Evolutionary conservation across 2,797 vertebrate species (phyloP).

Genomic region (Neosilurus hyrtlii): DNA sequence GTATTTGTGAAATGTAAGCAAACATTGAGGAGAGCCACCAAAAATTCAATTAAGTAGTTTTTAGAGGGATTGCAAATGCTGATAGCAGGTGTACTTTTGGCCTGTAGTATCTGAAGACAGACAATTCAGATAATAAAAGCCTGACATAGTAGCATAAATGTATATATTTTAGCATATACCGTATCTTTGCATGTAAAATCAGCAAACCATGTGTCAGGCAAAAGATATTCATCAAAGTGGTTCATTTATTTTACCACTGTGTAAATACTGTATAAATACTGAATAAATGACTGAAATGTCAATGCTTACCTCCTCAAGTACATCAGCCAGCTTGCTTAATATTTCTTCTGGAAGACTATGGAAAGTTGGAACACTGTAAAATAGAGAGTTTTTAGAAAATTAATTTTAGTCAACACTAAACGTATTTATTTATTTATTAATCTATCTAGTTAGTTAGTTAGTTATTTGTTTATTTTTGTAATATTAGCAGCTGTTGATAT

Average conservation of each 20-base stretch:
- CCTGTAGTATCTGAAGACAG: not conserved
- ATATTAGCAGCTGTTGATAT: not conserved
- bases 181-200: not conserved
- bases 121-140: constrained; percentile 3
- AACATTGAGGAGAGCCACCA: not conserved
- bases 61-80: not conserved
- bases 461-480: not conserved
- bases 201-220: not conserved
- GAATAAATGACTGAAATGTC: not conserved
- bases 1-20: not conserved
- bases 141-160: not conserved
- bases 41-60: not conserved
- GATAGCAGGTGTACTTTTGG: constrained; percentile 11
- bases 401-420: not conserved
- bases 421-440: not conserved
- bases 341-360: constrained; percentile 91
- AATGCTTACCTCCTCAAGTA: constrained; percentile 88
- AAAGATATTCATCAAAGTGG: not conserved
- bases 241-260: not conserved
- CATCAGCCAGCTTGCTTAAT: constrained; percentile 93
- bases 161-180: not conserved
- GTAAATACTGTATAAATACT: not conserved
- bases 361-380: constrained; percentile 87
- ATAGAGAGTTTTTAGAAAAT: constrained; percentile 16
- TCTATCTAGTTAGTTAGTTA: too few species aligned